Evolutionary conservation across 1,140 invertebrate species (phyloP), one percentile per base, ranked within the genome.

Genomic region (Agraylea sexmaculata): DNA sequence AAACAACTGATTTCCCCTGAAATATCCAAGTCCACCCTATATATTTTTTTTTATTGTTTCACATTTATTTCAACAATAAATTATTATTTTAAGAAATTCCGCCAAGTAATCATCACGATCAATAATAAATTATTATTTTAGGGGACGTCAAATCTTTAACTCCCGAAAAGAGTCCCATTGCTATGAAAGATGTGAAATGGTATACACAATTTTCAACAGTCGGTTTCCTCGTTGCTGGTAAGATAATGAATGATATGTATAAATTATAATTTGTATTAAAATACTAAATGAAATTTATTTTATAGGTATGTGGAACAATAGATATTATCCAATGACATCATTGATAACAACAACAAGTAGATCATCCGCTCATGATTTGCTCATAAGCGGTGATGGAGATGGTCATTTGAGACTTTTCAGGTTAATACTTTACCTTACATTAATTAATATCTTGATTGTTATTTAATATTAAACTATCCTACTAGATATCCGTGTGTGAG

Each of bases 111-210:
- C n/a, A n/a, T n/a, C n/a, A n/a, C n/a, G n/a, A n/a, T n/a, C n/a
- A n/a, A n/a, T n/a, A n/a, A n/a, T n/a, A n/a, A n/a, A n/a, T 6
- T 27, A 20, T 11, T 40, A 53, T 62, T 68, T 48, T 60, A 87
- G 88, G 88, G 87, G 83, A 85, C 51, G 76, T 87, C 12, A 84
- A 86, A 56, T 78, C 82, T 3, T 62, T 91, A 38, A 79, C 80
- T 1, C 78, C 81, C 2, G 83, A 87, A 53, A 83, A 88, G 55
- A 85, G 81, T 64, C 79, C 83, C 6, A 72, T 84, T 43, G 80
- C 83, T 3, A 87, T 88, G 80, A 87, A 87, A 57, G 85, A 90
- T 56, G 79, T 86, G 1, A 87, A 87, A 59, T 90, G 86, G 86
- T 75, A 83, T 45, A 84, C 82, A 5, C 81, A 83, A 45, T 88